Evolutionary conservation across 2,888 invertebrate genomes (phyloP), one percentile per base, ranked within the genome.

Genomic region (Eubasilissa splendida): DNA sequence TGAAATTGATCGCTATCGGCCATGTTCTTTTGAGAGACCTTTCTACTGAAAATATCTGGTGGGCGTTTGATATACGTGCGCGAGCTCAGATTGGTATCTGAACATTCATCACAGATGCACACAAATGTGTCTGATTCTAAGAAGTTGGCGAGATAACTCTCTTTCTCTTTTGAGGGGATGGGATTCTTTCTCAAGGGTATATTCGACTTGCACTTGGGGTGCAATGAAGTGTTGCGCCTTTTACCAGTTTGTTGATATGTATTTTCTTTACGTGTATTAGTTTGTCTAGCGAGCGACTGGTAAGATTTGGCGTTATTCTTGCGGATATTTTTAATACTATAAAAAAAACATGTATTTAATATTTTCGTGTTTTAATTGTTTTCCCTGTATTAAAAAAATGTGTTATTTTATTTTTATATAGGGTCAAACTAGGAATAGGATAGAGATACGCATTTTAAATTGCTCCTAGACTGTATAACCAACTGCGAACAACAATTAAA

Each of bases 1-100:
- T 12, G 33, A 10, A 10, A 1, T n/a, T 5, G 10, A 10, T 63
- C 63, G 42, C 4, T 63, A 10, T 22, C 33, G 10, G 63, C 4
- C 58, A 58, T 68, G 42, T 50, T 14, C 8, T 52, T n/a, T 12
- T 14, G 42, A 14, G 68, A 12, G 50, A n/a, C 68, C 68, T 50
- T 68, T 7, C 50, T 52, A n/a, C 33, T 10, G n/a, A 52, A 50
- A n/a, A n/a, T 42, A 3, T 73, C 42, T 2, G 71, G 58, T 11
- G 71, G 56, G 31, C 56, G 54, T 10, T 71, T 71, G 33, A 8
- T 71, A 9, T 74, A 74, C 50, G 59, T 74, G 1, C 50, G 74
- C 33, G 74, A 74, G 42, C 60, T 60, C 22, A 75, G 31, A 14
- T 75, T 60, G 14, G 75, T 11, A 7, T 50, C 22, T 11, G 52